Conservation (phyloP, 2,888 invertebrate genomes). For the Erpobdella octoculata region DNA sequence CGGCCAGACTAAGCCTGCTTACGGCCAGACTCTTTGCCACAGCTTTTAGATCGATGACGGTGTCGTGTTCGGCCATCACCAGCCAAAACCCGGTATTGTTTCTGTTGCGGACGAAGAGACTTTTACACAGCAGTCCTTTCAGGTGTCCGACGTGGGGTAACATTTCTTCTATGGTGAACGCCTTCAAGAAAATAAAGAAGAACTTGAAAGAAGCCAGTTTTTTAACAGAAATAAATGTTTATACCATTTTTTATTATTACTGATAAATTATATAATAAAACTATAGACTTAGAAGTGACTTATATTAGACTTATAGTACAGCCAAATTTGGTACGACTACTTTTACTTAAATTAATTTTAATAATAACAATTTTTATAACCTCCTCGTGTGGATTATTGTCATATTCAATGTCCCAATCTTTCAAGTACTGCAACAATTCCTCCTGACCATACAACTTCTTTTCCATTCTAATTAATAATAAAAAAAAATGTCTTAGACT, state of each 20-base stretch:
- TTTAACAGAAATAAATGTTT: not conserved
- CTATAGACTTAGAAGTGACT: too few relatives aligned
- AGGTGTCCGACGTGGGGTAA: constrained; percentile 43
- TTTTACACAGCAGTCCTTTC: constrained; percentile 48
- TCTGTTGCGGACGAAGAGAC: constrained; percentile 51
- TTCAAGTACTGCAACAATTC: not conserved
- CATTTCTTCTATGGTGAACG: constrained; percentile 51
- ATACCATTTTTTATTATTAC: too few relatives aligned
- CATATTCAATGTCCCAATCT: not conserved
- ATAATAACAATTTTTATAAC: too few relatives aligned
- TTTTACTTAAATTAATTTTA: too few relatives aligned
- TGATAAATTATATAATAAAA: too few relatives aligned
- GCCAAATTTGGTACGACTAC: too few relatives aligned
- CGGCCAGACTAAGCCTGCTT: constrained; percentile 48
- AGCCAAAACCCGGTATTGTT: constrained; percentile 47
- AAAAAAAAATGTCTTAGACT: too few relatives aligned
- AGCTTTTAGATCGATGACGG: constrained; percentile 46
- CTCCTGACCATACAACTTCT: not conserved
- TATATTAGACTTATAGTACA: too few relatives aligned
- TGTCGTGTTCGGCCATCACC: constrained; percentile 47
- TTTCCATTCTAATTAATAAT: not conserved
- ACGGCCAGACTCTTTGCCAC: constrained; percentile 45
- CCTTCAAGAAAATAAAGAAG: too few relatives aligned
- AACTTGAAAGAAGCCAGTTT: too few relatives aligned
- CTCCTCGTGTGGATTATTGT: not conserved